Base-by-base conservation (phyloP, 2,113 vertebrate genomes). In the Orycteropus afer region DNA sequence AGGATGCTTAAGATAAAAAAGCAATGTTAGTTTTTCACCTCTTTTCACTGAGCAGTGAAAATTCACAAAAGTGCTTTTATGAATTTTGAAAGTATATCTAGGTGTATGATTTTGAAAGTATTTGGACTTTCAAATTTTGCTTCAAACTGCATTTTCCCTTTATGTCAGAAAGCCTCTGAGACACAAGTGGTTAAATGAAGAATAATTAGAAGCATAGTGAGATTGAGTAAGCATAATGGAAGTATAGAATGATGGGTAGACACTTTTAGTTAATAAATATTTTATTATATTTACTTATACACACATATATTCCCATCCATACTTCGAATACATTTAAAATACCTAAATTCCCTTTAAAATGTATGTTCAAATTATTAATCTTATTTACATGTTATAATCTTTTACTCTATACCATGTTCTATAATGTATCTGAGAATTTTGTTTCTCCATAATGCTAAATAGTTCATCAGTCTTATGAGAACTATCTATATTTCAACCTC, bases 401-500 rank as follows among this genome's bases (percentile, higher is more conserved):
- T 96, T 93, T 88, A 0, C 40, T 97, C 89, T 65, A 84, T 23
- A 47, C 8, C 10, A 32, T 7, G 63, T 94, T 93, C 49, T 97
- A 95, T 79, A 94, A 93, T 93, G 82, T 92, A 89, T 84, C 96
- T 96, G 97, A 94, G 6, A 97, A 89, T 90, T 97, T 45, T 34
- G 59, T 94, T 97, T 77, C 37, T 3, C 93, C 32, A 1, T 7
- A 86, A 95, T 97, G 85, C 23, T 96, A 20, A 95, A 29, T 89
- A 86, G 61, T 55, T 95, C 51, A 95, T 89, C 23, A 87, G 8
- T 71, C 97, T 76, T 92, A 96, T 97, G 20, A 80, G 81, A 97
- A 87, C 96, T 7, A 23, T 84, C 17, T 96, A 92, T 14, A 96
- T 87, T 96, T 95, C 87, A 94, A 84, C 87, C 40, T 89, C 94